These are phyloP conservation scores for Acanthoscelides obtectus DNA, from an alignment of 2,888 invertebrate genomes.

Conservation along the genomic window DNA sequence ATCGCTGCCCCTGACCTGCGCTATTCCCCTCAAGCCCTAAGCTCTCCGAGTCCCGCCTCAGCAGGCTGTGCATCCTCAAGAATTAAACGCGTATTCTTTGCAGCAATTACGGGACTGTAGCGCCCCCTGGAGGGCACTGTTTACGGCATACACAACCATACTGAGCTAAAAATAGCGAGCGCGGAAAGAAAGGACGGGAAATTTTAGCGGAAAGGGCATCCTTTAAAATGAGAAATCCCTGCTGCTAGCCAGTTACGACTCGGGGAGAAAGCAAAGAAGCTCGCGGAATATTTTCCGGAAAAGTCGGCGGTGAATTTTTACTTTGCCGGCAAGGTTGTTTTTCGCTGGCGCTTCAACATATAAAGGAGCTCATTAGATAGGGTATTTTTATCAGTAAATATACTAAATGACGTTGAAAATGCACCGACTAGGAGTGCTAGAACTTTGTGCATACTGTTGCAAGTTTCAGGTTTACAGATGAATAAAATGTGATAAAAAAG, in stretches of 20 bases:
- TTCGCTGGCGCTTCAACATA: not conserved
- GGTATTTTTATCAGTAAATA: not conserved
- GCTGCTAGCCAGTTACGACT: not conserved
- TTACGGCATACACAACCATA: not conserved
- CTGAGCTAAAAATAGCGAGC: not conserved
- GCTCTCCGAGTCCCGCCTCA: not conserved
- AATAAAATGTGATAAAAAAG: no score
- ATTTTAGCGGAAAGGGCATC: not conserved
- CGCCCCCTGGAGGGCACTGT: not conserved
- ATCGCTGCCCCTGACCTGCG: not conserved
- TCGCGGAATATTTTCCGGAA: not conserved
- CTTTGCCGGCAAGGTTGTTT: not conserved
- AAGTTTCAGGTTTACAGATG: no score
- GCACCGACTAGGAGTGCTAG: no score
- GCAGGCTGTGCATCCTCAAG: not conserved
- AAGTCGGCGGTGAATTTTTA: not conserved
- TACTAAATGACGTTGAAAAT: no score
- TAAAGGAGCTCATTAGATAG: not conserved
- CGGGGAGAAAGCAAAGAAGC: not conserved
- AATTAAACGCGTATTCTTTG: not conserved
- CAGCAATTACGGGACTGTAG: not conserved
- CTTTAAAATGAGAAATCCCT: not conserved
- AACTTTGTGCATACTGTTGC: no score
- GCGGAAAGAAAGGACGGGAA: not conserved
- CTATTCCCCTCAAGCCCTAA: not conserved